Base-by-base conservation (phyloP, 2,113 vertebrate genomes). In the Carassius carassius region DNA sequence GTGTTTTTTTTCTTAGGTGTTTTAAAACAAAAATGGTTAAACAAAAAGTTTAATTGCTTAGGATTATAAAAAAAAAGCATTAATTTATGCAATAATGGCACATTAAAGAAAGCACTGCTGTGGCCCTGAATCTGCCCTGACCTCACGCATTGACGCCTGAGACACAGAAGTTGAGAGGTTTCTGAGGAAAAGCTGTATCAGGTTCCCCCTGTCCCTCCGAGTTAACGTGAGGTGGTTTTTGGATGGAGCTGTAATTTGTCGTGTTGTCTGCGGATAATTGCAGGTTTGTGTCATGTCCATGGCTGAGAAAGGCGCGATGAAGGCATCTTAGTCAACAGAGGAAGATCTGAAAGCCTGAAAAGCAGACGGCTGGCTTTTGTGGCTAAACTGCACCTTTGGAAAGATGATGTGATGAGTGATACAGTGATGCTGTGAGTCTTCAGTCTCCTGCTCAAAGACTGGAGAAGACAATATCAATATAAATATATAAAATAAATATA, bases 261-360 rank as follows among this genome's bases (percentile, higher is more conserved):
- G 54, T 44, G 77, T 79, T 62, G 60, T 65, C 78, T 80, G 78
- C 19, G 60, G 78, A 65, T 80, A 80, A 80, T 80, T 80, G 78
- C 23, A 65, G 78, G 78, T 65, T 80, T 80, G 35, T 80, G 23
- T 47, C 12, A 19, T 65, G 56, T 60, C 1, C 8, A 1, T 47
- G 74, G 23, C 37, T 19, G 78, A 79, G n/a, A 25, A 41, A 29
- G 35, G n/a, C 44, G 77, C 13, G 32, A 63, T 44, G 58, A 62
- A 16, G 29, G 3, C 1, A 87, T 87, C 86, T 78, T 58, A 60
- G 54, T 63, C 58, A 79, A 23, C 77, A 47, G 58, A 47, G 9
- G 37, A 80, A 62, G 21, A 51, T 76, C 75, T 78, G 51, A 44
- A 74, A 9, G 35, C 16, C 19, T 72, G 32, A 29, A 76, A 51